Base-by-base conservation (phyloP, 2,888 invertebrate species). In the Perizoma affinitatum region DNA sequence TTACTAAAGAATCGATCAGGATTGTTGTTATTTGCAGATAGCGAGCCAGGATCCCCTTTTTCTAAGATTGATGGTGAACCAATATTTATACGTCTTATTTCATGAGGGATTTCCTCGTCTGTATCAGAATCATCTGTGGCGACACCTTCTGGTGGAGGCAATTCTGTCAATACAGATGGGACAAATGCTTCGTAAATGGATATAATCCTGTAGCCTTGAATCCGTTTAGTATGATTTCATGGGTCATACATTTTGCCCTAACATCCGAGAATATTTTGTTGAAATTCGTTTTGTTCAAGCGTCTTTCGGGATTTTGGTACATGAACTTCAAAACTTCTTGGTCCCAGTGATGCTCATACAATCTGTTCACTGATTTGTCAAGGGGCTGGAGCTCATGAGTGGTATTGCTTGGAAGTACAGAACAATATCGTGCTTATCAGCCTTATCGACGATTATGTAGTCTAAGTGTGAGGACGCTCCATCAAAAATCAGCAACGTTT, bases 401-500 rank as follows among this genome's bases (percentile, higher is more conserved):
- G 38, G 60, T 69, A 22, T 65, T 50, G 3, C 44, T 67, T 1
- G 69, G 69, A 9, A 70, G 43, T 67, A 67, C 6, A 67, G 43
- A 42, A 55, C 59, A 10, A 69, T 67, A 40, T 61, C 43, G 34
- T 54, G 3, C 41, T 48, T 40, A 40, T 69, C 69, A 42, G 71
- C 71, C 45, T 50, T 64, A 7, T 69, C 71, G 0, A 65, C 57
- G 34, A 62, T 58, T 22, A 5, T 43, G 11, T 35, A 42, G 8
- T 61, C 60, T 43, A 66, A 58, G 50, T 67, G 66, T 0, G 49
- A 68, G 2, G 52, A 33, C 9, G 69, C 68, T 2, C 72, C 73
- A 61, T 75, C 71, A 59, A 73, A 75, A 11, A 73, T 64, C 5
- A 73, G 59, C 4, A 72, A 45, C 50, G 68, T 71, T 49, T 60